Evolutionary conservation across 2,113 vertebrate species (phyloP).

Genomic region (Diglossa brunneiventris): DNA sequence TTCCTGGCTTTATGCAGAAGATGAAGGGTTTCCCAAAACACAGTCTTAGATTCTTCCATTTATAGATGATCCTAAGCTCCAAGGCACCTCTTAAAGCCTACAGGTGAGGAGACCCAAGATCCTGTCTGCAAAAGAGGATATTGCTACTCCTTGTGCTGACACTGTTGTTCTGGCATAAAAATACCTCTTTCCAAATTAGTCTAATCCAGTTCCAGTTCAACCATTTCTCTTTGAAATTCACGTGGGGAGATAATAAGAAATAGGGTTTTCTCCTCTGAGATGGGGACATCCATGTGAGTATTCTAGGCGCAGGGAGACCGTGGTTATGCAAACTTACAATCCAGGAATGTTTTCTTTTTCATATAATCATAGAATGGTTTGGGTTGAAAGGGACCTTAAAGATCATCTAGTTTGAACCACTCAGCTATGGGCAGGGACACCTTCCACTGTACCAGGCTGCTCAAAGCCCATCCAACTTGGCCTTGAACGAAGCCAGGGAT

Average conservation of each 20-base stretch:
- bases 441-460: background rate
- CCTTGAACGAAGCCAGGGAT: background rate
- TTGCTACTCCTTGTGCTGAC: background rate
- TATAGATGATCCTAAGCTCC: background rate
- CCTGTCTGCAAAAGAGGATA: background rate
- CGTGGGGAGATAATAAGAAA: background rate
- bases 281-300: fast-evolving
- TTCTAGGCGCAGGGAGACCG: background rate
- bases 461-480: background rate
- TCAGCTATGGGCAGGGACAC: background rate
- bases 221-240: background rate
- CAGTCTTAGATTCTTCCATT: background rate
- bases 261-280: background rate
- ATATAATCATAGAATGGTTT: background rate
- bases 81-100: background rate
- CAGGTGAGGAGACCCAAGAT: background rate
- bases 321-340: background rate
- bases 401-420: background rate
- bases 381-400: background rate
- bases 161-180: background rate
- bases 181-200: background rate
- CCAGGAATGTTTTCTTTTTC: background rate
- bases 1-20: background rate
- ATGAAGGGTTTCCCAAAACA: background rate
- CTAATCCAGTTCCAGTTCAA: background rate